These are phyloP conservation scores for Actenoides hombroni DNA, from an alignment of 2,113 vertebrate genomes.

Conservation along the genomic window DNA sequence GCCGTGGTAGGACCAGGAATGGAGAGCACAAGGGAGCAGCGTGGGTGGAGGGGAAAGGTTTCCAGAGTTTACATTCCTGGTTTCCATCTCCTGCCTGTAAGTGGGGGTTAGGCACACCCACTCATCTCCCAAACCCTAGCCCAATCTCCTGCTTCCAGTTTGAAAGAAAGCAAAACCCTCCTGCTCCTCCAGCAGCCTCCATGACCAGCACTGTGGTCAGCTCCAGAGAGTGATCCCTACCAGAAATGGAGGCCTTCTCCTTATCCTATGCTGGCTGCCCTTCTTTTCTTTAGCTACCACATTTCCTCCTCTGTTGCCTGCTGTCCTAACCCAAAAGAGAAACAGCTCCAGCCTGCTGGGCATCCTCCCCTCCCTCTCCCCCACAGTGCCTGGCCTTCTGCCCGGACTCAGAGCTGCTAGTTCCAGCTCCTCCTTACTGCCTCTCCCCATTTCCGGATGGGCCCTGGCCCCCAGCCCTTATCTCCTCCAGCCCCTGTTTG, in stretches of 20 bases:
- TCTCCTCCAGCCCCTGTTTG: slow-evolving; percentile 25
- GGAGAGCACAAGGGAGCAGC: not conserved
- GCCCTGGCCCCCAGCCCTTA: slow-evolving; percentile 44
- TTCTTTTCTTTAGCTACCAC: not conserved
- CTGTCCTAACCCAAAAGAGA: not conserved
- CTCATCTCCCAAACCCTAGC: not conserved
- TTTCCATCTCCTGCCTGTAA: not conserved
- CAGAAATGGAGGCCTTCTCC: not conserved
- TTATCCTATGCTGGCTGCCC: not conserved
- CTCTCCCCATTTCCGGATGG: not conserved
- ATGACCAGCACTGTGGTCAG: not conserved
- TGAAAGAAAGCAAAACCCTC: not conserved
- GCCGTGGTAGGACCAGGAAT: not conserved
- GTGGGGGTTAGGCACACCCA: not conserved
- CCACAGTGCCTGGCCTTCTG: slow-evolving; percentile 4
- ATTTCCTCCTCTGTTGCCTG: not conserved
- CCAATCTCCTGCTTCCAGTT: not conserved
- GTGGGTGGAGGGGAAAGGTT: not conserved
- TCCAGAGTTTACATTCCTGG: not conserved
- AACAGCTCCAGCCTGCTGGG: not conserved
- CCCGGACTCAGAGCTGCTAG: not conserved
- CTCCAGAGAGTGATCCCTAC: not conserved
- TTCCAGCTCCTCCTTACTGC: slow-evolving; percentile 25
- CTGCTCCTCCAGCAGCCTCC: not conserved
- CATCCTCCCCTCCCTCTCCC: not conserved